A percentile compares a stretch with the other conserved stretches of the same genome.
phyloP scores from a whole-genome alignment of 2,888 invertebrate species.

The Drosophila nr. medialis region DNA sequence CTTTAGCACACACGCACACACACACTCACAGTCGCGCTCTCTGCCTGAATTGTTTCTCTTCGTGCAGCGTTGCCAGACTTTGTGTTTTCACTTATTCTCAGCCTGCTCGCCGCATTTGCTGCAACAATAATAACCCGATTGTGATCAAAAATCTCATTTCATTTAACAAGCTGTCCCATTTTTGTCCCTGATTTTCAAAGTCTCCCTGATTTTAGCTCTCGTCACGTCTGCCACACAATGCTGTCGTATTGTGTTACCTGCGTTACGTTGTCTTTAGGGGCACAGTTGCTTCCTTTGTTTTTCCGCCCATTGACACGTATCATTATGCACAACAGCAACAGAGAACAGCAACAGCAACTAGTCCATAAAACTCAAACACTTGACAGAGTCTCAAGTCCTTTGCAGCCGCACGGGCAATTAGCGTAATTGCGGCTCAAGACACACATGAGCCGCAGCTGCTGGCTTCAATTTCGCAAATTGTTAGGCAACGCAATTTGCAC shows the following conservation, averaged over 20 bases:
- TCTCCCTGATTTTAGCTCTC: neutral
- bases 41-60: neutral
- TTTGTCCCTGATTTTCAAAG: neutral
- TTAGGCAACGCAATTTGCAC: constrained; percentile 20
- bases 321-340: constrained; percentile 36
- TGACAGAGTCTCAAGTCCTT: constrained; percentile 38
- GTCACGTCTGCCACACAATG: constrained; percentile 13
- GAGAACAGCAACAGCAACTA: constrained; percentile 11
- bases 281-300: constrained; percentile 39
- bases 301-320: constrained; percentile 54
- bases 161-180: neutral
- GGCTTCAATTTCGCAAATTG: constrained; percentile 26
- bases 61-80: constrained; percentile 34
- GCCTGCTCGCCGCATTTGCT: constrained; percentile 5
- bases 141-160: neutral
- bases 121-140: constrained; percentile 15
- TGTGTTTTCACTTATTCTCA: neutral
- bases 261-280: constrained; percentile 50
- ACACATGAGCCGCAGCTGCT: neutral
- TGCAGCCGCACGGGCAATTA: constrained; percentile 58
- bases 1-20: constrained; percentile 8
- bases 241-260: constrained; percentile 43
- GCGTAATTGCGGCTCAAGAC: constrained; percentile 60
- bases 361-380: constrained; percentile 29
- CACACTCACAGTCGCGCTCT: neutral